Evolutionary conservation across 2,113 vertebrate genomes (phyloP).

Genomic region (Trichechus manatus): DNA sequence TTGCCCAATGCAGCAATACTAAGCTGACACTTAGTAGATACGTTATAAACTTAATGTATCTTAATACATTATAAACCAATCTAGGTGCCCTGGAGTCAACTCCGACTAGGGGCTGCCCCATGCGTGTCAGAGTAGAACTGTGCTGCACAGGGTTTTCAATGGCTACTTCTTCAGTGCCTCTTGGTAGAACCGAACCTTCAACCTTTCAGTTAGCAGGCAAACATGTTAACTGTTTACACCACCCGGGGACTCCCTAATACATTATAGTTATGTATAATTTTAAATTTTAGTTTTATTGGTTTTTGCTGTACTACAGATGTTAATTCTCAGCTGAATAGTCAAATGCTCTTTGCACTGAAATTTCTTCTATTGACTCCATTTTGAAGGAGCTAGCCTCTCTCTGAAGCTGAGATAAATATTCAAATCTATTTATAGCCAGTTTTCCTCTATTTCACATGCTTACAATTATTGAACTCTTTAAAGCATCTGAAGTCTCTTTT

Average conservation of each 20-base stretch:
- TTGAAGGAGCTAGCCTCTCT: slow-evolving; percentile 46
- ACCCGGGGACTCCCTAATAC: not conserved
- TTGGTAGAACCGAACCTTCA: not conserved
- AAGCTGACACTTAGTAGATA: not conserved
- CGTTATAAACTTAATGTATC: too few species aligned
- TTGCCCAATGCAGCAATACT: too few species aligned
- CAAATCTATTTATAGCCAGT: slow-evolving; percentile 48
- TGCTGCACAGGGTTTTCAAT: not conserved
- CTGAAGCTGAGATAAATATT: slow-evolving; percentile 38
- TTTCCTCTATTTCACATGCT: not conserved
- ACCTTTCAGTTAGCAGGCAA: not conserved
- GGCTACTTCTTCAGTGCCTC: too few species aligned
- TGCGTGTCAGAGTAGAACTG: not conserved
- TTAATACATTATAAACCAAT: not conserved
- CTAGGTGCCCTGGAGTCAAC: too few species aligned
- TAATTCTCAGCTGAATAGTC: not conserved
- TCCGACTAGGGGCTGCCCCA: too few species aligned
- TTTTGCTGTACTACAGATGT: not conserved
- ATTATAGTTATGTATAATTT: not conserved
- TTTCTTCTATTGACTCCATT: slow-evolving; percentile 28
- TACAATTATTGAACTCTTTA: slow-evolving; percentile 7
- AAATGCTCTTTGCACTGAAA: not conserved
- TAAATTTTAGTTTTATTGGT: not conserved
- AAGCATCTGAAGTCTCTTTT: slow-evolving; percentile 28
- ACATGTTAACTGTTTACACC: not conserved